A percentile compares a stretch with the other conserved stretches of the same genome.
Evolutionary conservation across 2,797 vertebrate species (phyloP).

Genomic region (Anguilla obscura): DNA sequence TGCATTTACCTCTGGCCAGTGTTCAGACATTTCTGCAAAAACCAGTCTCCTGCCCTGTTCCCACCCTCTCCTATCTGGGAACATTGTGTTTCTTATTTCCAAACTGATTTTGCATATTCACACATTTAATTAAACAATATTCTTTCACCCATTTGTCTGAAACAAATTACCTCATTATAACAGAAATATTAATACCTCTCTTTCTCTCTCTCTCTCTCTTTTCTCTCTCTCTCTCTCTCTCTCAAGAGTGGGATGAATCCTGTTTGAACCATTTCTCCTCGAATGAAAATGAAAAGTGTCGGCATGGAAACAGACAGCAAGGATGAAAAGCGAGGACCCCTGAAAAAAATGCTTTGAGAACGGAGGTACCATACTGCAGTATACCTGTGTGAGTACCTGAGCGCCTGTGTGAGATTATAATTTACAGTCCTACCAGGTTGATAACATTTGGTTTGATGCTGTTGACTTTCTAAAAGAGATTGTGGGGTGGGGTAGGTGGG

Average conservation of each 20-base stretch:
- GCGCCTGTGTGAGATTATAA: too few species aligned
- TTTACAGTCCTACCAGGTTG: too few species aligned
- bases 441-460: too few species aligned
- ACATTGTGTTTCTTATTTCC: background rate
- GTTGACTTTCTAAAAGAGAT: too few species aligned
- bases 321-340: background rate
- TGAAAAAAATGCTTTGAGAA: background rate
- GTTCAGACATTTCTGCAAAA: too few species aligned
- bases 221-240: background rate
- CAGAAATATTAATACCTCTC: background rate
- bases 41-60: background rate
- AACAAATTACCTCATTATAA: background rate
- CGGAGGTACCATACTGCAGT: background rate
- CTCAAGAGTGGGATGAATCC: slow-evolving; percentile 2
- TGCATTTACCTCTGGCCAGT: too few species aligned
- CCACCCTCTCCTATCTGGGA: background rate
- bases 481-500: too few species aligned
- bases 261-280: background rate
- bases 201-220: background rate
- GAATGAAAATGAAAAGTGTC: background rate
- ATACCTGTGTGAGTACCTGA: too few species aligned
- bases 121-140: background rate
- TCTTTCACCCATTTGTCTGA: background rate
- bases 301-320: background rate
- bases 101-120: background rate